Base-by-base conservation (phyloP, 2,113 vertebrate species). In the Takifugu flavidus region DNA sequence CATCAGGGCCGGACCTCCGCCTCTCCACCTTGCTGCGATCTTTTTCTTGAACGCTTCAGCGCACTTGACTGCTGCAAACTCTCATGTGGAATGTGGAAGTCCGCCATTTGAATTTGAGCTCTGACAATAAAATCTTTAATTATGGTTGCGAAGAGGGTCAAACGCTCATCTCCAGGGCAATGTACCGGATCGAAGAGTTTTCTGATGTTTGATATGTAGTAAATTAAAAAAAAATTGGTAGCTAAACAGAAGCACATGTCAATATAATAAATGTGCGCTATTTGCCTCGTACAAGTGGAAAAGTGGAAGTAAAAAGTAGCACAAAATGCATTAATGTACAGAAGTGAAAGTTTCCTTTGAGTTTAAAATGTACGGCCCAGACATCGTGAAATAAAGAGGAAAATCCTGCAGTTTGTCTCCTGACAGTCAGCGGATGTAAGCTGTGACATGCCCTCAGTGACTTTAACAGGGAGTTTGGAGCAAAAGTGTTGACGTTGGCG, bases 1-100 rank as follows among this genome's bases (percentile, higher is more conserved):
- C 74, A 79, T 74, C 67, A 64, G 78, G 68, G 72, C 63, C 58
- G 65, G 65, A 77, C 70, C 77, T 61, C 81, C 62, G n/a, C 74
- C 82, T 75, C 61, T 61, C 67, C 59, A 67, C 70, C 73, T 72
- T 60, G 46, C 77, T 74, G 69, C 56, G 27, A 65, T 67, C 67
- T 72, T 67, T 66, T 54, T 56, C 57, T 58, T 49, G 67, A 61
- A 49, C 10, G 72, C 64, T 74, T 65, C 50, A 53, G 49, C 62
- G 61, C 72, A 77, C 62, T 52, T 60, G 60, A 57, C 55, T 58
- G 42, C 60, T 59, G 6, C 27, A 65, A 57, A 72, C 15, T 29
- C 34, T 10, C 34, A 39, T 39, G 34, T 39, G 34, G 34, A 39
- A 39, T 39, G 34, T 39, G 34, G 34, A 39, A 39, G 11, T 39